Conservation (phyloP, 2,113 vertebrate genomes). For the Ursus arctos region DNA sequence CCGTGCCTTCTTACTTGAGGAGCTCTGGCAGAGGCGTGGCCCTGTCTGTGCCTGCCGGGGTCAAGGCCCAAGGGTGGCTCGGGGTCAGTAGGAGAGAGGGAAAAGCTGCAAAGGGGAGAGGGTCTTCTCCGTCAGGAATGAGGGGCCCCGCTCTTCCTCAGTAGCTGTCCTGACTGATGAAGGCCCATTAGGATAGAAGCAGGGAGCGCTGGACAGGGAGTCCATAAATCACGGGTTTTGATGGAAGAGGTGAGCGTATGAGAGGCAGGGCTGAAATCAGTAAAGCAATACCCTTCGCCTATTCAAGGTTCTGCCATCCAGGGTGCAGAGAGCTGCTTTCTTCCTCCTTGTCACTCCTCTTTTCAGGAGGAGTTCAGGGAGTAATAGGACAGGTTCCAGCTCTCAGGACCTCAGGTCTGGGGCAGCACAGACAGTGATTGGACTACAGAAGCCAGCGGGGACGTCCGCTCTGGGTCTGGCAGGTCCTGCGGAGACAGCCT, state of each 20-base stretch:
- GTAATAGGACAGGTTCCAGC: not conserved
- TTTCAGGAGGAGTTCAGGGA: not conserved
- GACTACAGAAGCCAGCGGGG: not conserved
- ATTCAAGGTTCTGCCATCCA: not conserved
- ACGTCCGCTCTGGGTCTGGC: not conserved
- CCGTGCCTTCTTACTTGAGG: conserved; percentile 32
- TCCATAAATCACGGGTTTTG: not conserved
- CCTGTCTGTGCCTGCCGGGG: not conserved
- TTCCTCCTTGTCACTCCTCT: not conserved
- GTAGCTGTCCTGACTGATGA: not conserved
- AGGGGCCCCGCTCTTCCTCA: not conserved
- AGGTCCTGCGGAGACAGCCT: not conserved
- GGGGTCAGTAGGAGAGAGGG: not conserved
- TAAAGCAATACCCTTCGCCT: not conserved
- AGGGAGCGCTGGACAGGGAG: not conserved
- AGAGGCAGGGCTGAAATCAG: not conserved
- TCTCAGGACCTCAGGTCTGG: not conserved
- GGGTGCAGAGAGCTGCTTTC: not conserved
- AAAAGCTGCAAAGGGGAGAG: not conserved
- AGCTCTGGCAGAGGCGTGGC: not conserved
- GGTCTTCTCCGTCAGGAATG: not conserved
- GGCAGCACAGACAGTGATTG: not conserved
- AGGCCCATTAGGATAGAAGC: not conserved
- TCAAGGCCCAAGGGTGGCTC: not conserved
- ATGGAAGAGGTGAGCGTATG: not conserved